Conservation (phyloP, 2,113 vertebrate genomes). For the Perca schrenkii region DNA sequence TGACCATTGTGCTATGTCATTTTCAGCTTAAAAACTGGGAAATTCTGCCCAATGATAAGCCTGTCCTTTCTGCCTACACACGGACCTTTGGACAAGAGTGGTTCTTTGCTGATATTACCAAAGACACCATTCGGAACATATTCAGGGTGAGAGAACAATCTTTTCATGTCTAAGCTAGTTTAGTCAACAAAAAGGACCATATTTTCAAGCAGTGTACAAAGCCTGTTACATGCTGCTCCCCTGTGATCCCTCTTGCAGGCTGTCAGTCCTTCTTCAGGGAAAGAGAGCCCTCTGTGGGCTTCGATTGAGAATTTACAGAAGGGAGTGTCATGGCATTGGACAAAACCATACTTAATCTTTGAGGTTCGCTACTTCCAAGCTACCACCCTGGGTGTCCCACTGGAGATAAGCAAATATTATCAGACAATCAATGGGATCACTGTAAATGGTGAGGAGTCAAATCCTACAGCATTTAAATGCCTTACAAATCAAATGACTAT, state of each 20-base stretch:
- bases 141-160: constrained; percentile 69
- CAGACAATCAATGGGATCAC: constrained; percentile 64
- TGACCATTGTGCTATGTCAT: neutral
- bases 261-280: constrained; percentile 63
- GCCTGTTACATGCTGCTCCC: neutral
- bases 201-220: neutral
- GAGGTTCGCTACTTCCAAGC: constrained; percentile 83
- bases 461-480: accelerated
- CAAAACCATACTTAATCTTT: constrained; percentile 72
- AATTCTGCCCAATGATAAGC: constrained; percentile 65
- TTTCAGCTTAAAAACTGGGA: constrained; percentile 81
- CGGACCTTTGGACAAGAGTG: constrained; percentile 82
- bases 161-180: neutral
- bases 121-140: constrained; percentile 63
- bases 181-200: neutral
- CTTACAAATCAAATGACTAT: neutral
- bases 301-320: constrained; percentile 71
- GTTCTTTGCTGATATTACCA: constrained; percentile 76
- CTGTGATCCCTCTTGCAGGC: constrained; percentile 61
- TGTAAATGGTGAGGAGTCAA: constrained; percentile 77
- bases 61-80: constrained; percentile 66
- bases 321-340: constrained; percentile 77
- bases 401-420: constrained; percentile 86
- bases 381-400: constrained; percentile 80
- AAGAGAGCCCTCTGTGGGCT: constrained; percentile 69